These are phyloP conservation scores for Triplophysa bombifrons DNA, from an alignment of 2,797 vertebrate genomes.

Conservation along the genomic window DNA sequence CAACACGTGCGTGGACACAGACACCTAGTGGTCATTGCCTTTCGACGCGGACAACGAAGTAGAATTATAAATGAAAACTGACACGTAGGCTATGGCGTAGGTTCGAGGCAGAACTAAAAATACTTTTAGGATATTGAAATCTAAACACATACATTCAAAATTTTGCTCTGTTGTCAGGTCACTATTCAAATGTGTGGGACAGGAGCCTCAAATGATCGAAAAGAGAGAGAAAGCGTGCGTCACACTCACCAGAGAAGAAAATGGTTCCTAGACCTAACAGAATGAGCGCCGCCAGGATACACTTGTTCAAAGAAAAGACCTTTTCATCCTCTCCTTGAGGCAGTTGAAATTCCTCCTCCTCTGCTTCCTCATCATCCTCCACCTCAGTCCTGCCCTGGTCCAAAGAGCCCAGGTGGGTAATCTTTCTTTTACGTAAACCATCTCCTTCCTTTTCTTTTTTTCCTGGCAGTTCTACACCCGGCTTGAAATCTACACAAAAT, in stretches of 20 bases:
- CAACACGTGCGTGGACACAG: too few species aligned
- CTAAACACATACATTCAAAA: not conserved
- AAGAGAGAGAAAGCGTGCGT: not conserved
- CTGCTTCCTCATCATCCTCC: conserved; percentile 62
- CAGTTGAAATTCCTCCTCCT: conserved; percentile 72
- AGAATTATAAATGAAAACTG: too few species aligned
- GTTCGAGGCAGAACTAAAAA: too few species aligned
- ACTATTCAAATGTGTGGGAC: not conserved
- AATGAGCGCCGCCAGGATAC: conserved; percentile 79
- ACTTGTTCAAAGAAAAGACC: conserved; percentile 80
- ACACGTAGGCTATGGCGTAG: too few species aligned
- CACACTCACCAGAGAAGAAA: conserved; percentile 76
- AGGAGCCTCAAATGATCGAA: not conserved
- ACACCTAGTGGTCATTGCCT: too few species aligned
- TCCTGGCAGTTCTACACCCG: conserved; percentile 49
- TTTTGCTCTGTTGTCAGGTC: not conserved
- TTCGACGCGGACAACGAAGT: too few species aligned
- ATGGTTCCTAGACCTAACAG: conserved; percentile 78
- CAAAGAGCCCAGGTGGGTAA: conserved; percentile 70
- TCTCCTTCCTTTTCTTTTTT: conserved; percentile 57
- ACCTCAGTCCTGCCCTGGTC: conserved; percentile 63
- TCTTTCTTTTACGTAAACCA: conserved; percentile 66
- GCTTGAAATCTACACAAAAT: conserved; percentile 53
- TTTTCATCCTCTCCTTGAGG: conserved; percentile 67
- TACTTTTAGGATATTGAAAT: not conserved